These are phyloP conservation scores for Pterophyllum scalare DNA, from an alignment of 2,113 vertebrate species.

Conservation along the genomic window DNA sequence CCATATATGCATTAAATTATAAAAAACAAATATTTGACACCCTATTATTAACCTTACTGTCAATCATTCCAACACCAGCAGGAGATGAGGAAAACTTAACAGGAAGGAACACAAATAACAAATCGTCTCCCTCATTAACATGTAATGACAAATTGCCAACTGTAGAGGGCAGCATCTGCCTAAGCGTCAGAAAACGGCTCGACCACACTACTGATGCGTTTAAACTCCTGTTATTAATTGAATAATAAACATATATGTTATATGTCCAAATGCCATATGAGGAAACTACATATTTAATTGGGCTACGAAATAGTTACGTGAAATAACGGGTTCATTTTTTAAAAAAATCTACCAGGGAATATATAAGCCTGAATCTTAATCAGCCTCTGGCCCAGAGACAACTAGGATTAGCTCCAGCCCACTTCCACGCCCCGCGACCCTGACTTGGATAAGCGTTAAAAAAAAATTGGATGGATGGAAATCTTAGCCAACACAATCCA, in stretches of 20 bases:
- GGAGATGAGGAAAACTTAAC: not conserved
- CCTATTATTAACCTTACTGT: not conserved
- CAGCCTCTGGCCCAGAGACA: too few species aligned
- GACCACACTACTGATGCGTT: not conserved
- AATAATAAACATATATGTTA: not conserved
- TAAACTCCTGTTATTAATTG: not conserved
- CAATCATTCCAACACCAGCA: not conserved
- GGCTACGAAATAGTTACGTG: not conserved
- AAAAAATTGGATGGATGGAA: not conserved
- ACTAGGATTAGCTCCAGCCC: too few species aligned
- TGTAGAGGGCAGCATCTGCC: slow-evolving; percentile 38
- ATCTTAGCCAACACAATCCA: not conserved
- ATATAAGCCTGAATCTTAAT: too few species aligned
- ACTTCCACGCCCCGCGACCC: too few species aligned
- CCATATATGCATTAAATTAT: not conserved
- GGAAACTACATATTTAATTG: not conserved
- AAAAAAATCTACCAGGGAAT: too few species aligned
- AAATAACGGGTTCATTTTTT: not conserved
- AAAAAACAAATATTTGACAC: not conserved
- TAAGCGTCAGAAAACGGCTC: not conserved
- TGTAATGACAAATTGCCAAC: not conserved
- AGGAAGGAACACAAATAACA: not conserved
- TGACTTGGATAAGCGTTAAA: too few species aligned
- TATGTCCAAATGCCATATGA: too few species aligned
- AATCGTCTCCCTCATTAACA: not conserved